Evolutionary conservation across 2,797 vertebrate genomes (phyloP).

Genomic region (Dendrocincla fuliginosa): DNA sequence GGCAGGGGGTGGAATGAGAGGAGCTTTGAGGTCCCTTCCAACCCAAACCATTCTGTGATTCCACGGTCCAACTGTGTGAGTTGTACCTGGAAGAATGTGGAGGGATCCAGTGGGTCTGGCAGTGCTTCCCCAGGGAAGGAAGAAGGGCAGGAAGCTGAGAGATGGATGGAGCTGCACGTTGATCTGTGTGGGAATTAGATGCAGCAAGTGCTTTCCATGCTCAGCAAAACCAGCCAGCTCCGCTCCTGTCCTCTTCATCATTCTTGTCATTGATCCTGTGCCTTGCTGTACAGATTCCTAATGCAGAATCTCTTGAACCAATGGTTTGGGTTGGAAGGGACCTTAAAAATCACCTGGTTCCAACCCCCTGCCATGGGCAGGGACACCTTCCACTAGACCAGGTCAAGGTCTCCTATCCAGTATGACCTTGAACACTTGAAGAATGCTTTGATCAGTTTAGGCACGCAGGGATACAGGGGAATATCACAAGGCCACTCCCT

Average conservation of each 20-base stretch:
- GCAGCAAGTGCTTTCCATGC: neutral
- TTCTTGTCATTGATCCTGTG: neutral
- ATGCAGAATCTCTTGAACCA: neutral
- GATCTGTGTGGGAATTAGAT: rapidly evolving
- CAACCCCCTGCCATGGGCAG: neutral
- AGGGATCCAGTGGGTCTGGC: neutral
- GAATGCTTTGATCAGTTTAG: neutral
- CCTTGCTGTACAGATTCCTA: neutral
- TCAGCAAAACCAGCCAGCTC: neutral
- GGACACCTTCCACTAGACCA: neutral
- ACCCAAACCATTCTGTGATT: neutral
- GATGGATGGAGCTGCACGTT: neutral
- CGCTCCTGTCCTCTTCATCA: neutral
- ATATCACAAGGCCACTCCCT: neutral
- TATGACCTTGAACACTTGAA: neutral
- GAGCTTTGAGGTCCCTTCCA: neutral
- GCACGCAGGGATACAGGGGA: neutral
- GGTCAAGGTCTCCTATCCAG: rapidly evolving
- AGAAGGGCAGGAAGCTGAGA: neutral
- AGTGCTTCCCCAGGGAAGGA: rapidly evolving
- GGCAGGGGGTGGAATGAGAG: neutral
- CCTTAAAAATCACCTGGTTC: neutral
- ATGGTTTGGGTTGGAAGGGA: neutral
- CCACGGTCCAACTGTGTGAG: rapidly evolving
- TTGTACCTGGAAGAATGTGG: neutral